Evolutionary conservation across 2,888 invertebrate species (phyloP).

Genomic region (Chironomus riparius): DNA sequence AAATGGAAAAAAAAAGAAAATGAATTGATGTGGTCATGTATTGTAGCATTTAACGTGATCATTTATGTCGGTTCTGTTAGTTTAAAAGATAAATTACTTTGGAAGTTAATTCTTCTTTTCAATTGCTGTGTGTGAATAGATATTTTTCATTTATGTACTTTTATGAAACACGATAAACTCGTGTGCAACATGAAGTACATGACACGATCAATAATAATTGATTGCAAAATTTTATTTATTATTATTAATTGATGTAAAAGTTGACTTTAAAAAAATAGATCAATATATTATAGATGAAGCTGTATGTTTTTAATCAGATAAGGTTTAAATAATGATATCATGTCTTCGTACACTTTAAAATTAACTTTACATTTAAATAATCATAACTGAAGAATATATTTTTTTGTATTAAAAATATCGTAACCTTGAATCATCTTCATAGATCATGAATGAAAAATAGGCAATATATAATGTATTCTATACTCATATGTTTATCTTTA

Average conservation of each 20-base stretch:
- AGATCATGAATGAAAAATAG: background rate
- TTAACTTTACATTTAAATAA: too few relatives aligned
- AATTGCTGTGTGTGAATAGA: background rate
- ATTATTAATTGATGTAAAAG: too few relatives aligned
- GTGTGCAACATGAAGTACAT: background rate
- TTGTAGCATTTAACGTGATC: background rate
- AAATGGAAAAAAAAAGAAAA: background rate
- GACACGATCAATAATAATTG: background rate
- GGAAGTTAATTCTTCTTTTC: background rate
- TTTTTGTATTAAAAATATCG: background rate
- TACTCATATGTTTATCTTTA: too few relatives aligned
- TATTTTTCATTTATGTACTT: background rate
- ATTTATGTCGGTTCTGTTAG: background rate
- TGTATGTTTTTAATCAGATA: too few relatives aligned
- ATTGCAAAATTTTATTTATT: background rate
- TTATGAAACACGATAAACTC: background rate
- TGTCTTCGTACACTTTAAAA: too few relatives aligned
- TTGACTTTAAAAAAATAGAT: too few relatives aligned
- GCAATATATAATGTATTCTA: background rate
- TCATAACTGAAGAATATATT: too few relatives aligned
- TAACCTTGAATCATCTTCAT: background rate
- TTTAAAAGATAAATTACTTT: conserved; percentile 10
- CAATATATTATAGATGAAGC: too few relatives aligned
- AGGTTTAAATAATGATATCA: too few relatives aligned
- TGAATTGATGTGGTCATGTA: background rate